Conservation (phyloP, 2,888 invertebrate species). For the Drosophila lacicola region DNA sequence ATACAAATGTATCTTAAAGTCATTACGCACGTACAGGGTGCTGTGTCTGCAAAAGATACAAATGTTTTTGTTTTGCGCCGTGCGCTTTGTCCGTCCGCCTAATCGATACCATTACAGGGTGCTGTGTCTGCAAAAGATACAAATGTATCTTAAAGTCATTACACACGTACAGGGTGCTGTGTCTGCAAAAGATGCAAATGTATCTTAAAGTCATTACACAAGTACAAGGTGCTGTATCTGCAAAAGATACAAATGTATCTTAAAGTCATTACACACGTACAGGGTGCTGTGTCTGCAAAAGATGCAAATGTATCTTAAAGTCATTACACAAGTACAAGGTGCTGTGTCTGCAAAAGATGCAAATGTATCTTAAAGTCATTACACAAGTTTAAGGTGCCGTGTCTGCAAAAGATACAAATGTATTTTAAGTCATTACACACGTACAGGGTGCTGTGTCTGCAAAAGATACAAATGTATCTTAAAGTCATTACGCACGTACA, state of each 20-base stretch:
- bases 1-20: background rate
- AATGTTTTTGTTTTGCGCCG: too few species aligned
- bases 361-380: background rate
- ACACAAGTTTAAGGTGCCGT: too few species aligned
- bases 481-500: too few species aligned
- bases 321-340: constrained; percentile 55
- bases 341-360: constrained; percentile 34
- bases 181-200: too few species aligned
- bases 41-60: constrained; percentile 1
- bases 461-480: too few species aligned
- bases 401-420: background rate
- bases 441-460: too few species aligned
- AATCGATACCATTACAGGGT: too few species aligned
- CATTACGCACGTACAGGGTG: background rate
- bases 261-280: background rate
- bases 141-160: background rate
- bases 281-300: background rate
- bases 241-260: constrained; percentile 42
- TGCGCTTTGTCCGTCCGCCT: too few species aligned
- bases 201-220: too few species aligned
- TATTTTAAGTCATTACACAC: too few species aligned
- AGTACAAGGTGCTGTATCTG: background rate
- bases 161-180: too few species aligned
- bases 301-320: background rate
- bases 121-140: background rate